Conservation (phyloP, 1,140 invertebrate genomes). For the Psilanteris sp. region DNA sequence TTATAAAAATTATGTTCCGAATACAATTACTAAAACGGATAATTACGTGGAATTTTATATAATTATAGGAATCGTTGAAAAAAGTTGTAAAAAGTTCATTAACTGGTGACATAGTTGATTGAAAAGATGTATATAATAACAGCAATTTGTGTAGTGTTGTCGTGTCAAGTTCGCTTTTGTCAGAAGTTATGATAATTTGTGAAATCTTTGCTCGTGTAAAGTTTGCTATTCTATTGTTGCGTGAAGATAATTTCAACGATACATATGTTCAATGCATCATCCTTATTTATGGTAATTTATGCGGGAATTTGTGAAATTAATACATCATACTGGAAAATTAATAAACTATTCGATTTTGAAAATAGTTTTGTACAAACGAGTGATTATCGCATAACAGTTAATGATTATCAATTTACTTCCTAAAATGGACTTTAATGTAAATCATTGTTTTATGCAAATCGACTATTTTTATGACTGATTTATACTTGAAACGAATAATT, state of each 20-base stretch:
- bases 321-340: constrained; percentile 42
- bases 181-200: constrained; percentile 50
- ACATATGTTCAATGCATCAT: constrained; percentile 36
- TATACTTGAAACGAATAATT: no score
- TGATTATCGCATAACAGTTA: no score
- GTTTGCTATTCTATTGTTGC: constrained; percentile 51
- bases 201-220: constrained; percentile 44
- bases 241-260: constrained; percentile 49
- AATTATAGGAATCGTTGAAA: constrained; percentile 9
- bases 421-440: no score
- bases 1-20: no score
- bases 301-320: constrained; percentile 47
- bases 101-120: constrained; percentile 43
- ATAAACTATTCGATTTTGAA: constrained; percentile 26
- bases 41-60: constrained; percentile 14
- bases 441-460: no score
- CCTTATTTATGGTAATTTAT: constrained; percentile 42
- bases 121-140: constrained; percentile 50
- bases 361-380: background rate
- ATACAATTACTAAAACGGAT: no score
- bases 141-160: constrained; percentile 47
- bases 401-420: no score
- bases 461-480: no score
- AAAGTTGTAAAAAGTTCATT: constrained; percentile 20
- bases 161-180: constrained; percentile 48